These are phyloP conservation scores for Nomada ferruginata DNA, from an alignment of 2,888 invertebrate genomes.

Conservation along the genomic window DNA sequence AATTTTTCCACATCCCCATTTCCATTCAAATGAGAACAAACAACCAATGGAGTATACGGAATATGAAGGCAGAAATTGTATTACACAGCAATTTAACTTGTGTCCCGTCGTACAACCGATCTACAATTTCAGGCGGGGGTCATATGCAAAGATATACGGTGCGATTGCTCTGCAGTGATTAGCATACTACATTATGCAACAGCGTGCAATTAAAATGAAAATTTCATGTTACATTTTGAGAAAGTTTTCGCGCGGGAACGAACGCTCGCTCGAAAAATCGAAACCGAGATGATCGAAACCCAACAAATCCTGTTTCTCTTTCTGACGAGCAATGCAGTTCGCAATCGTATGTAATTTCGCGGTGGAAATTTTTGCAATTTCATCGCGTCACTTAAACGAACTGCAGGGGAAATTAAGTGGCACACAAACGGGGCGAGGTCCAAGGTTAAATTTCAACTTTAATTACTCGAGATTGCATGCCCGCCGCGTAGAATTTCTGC, in stretches of 20 bases:
- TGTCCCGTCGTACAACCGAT: neutral
- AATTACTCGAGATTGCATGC: slow-evolving; percentile 49
- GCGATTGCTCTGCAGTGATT: slow-evolving; percentile 19
- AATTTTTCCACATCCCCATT: no score
- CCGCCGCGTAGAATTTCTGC: slow-evolving; percentile 25
- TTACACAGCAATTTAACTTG: neutral
- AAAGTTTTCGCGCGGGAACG: slow-evolving; percentile 5
- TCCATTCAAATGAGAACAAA: no score
- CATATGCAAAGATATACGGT: slow-evolving; percentile 11
- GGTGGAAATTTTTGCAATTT: slow-evolving; percentile 1
- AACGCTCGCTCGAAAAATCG: neutral
- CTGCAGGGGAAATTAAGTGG: slow-evolving; percentile 38
- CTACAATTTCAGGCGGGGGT: neutral
- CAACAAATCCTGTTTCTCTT: neutral
- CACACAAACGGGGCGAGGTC: slow-evolving; percentile 21
- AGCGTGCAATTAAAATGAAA: slow-evolving; percentile 22
- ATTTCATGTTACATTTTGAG: slow-evolving; percentile 4
- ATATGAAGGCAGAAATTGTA: neutral
- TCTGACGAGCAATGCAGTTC: neutral
- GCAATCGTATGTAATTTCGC: slow-evolving; percentile 10
- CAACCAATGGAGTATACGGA: no score
- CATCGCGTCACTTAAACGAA: slow-evolving; percentile 15
- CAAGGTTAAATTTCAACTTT: slow-evolving; percentile 50
- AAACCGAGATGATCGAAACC: neutral
- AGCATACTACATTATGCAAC: slow-evolving; percentile 22